Evolutionary conservation across 2,888 invertebrate genomes (phyloP).

Genomic region (Gymnocheta viridis): DNA sequence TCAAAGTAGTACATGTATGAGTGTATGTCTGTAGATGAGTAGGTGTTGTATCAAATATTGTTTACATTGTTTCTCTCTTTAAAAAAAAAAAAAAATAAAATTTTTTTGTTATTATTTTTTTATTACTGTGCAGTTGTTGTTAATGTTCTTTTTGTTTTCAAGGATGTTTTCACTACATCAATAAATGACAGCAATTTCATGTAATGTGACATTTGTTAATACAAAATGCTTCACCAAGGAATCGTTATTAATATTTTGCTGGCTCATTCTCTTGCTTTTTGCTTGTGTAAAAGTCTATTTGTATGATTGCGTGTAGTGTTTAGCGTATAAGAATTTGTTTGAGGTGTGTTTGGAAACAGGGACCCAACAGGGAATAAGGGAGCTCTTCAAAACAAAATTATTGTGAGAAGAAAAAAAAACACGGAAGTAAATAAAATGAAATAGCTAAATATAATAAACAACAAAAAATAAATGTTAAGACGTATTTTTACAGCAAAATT

Average conservation of each 20-base stretch:
- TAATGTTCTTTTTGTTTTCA: conserved; percentile 25
- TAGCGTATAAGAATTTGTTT: background rate
- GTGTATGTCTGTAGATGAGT: background rate
- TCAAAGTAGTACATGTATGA: background rate
- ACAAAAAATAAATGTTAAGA: background rate
- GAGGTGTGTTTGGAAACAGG: background rate
- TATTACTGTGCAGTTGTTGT: conserved; percentile 16
- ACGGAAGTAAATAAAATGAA: background rate
- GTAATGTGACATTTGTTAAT: conserved; percentile 42
- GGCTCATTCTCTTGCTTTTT: background rate
- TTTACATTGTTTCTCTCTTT: background rate
- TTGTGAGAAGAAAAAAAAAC: background rate
- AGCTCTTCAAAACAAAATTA: background rate
- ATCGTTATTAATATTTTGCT: conserved; percentile 16
- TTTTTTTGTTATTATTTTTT: conserved; percentile 24
- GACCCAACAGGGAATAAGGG: background rate
- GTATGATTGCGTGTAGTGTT: background rate
- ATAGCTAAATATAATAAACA: background rate
- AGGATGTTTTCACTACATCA: conserved; percentile 32
- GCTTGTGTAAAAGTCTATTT: background rate
- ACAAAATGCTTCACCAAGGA: conserved; percentile 42
- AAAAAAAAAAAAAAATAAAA: background rate
- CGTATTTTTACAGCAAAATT: too few species aligned
- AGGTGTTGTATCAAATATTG: conserved; percentile 24
- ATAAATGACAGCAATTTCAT: conserved; percentile 52